Base-by-base conservation (phyloP, 2,113 vertebrate species). In the Oncorhynchus masou region DNA sequence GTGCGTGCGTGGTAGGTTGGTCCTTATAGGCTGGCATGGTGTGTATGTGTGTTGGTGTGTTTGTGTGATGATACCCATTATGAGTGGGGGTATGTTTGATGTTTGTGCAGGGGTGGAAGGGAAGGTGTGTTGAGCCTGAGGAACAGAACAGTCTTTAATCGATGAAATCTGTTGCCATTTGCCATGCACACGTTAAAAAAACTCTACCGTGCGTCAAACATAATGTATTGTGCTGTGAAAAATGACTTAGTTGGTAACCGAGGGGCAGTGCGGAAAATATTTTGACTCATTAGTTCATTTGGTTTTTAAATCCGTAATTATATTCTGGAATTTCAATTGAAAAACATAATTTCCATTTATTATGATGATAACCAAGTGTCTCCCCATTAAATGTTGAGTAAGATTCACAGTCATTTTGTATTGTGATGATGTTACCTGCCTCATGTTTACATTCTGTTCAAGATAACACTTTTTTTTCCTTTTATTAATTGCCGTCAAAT, bases 141-240 rank as follows among this genome's bases (percentile, higher is more conserved):
- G 65, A 67, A 19, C 78, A 84, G 73, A 75, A 67, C 57, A 5
- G 70, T 24, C 27, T 68, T 27, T 73, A 27, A 54, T 27, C 51
- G 51, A 51, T 45, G 24, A 27, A 78, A 91, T 86, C 86, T 79
- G 73, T 80, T 73, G 74, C 75, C 51, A 78, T 39, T 85, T 73
- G 57, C 27, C 59, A 59, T 73, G 80, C 81, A 71, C 71, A 83
- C 79, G 74, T 65, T 27, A 25, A 75, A 68, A 67, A 76, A 72
- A 3, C 51, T 54, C 15, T 54, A 54, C 1, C 51, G 16, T 54
- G 13, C 15, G 4, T 13, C 51, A 54, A 54, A 54, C 51, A 57
- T 34, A 71, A 74, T 81, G 84, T 79, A 81, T 87, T 85, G 83
- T 79, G 74, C 79, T 66, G 15, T 68, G 72, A 76, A 78, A 86